Evolutionary conservation across 2,888 invertebrate species (phyloP), one percentile per base, ranked within the genome.

Genomic region (Sphaerophoria rueppellii): DNA sequence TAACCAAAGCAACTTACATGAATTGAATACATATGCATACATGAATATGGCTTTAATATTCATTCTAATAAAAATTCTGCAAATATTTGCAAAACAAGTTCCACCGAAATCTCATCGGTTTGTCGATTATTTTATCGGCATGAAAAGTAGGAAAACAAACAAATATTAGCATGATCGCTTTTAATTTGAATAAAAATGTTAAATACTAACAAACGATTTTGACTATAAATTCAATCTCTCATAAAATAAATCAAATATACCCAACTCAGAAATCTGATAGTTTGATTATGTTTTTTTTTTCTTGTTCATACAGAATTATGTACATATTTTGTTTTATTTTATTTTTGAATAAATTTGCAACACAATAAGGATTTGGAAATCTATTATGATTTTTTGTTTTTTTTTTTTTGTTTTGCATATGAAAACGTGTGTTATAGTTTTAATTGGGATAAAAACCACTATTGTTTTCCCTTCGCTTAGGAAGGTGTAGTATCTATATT

Each of bases 321-420:
- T 24, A n/a, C 12, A 37, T 37, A 58, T 46, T 46, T 46, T 40
- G 11, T 61, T 61, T 46, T 48, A 32, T 61, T 61, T 61, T 40
- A 61, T 48, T 61, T 61, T 34, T 46, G n/a, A 61, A 61, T 46
- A 61, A 34, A 61, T 61, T 61, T 61, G n/a, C 43, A 61, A 32
- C 4, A 43, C 7, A 61, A 61, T 16, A 61, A 32, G 6, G 7
- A 24, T 16, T 16, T 24, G 5, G 6, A 11, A 4, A 24, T 60
- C 40, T 58, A 2, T 14, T 11, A 3, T 6, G 14, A 12, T 40
- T 40, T 40, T 60, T n/a, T 4, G 5, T 58, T 61, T 24, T 34
- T 60, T n/a, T 4, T 9, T 58, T 61, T 24, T 34, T 9, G n/a
- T 0, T 46, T 32, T 46, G 16, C 24, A 9, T 46, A 5, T 4